A percentile compares a stretch with the other conserved stretches of the same genome.
Conservation (phyloP, 2,113 vertebrate genomes). For the Orcinus orca region DNA sequence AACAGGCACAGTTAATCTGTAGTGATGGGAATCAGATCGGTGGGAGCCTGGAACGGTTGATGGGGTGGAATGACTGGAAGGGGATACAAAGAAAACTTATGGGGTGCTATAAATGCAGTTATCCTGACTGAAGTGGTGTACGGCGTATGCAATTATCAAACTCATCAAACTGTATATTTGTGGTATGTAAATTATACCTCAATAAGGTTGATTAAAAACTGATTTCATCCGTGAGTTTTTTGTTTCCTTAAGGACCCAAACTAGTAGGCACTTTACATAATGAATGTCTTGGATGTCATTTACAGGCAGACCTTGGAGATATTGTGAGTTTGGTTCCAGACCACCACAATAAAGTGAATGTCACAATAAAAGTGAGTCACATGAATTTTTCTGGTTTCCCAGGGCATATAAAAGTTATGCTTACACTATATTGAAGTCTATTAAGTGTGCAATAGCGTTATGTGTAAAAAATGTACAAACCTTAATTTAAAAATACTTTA, state of each 20-base stretch:
- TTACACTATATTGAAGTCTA: background rate
- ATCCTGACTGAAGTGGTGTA: background rate
- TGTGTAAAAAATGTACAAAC: background rate
- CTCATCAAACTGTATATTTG: background rate
- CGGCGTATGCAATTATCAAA: background rate
- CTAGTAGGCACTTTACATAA: background rate
- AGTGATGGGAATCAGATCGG: background rate
- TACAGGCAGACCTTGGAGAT: background rate
- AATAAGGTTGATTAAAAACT: background rate
- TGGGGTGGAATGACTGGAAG: too few relatives aligned
- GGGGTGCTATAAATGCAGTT: background rate
- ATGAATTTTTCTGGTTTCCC: background rate
- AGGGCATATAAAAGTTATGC: background rate
- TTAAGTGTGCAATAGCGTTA: background rate
- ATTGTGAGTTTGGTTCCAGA: background rate
- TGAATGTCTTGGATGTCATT: background rate
- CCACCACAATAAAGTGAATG: background rate
- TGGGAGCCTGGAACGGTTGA: background rate
- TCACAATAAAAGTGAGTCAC: background rate
- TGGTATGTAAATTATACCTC: background rate
- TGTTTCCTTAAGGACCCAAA: background rate
- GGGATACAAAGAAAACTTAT: accelerated
- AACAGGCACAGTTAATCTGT: background rate
- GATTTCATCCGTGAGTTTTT: background rate
- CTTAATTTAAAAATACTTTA: background rate